Percentiles rank a stretch among this genome's conserved stretches.
phyloP scores from a whole-genome alignment of 2,113 vertebrate species.

The Cathartes aura region DNA sequence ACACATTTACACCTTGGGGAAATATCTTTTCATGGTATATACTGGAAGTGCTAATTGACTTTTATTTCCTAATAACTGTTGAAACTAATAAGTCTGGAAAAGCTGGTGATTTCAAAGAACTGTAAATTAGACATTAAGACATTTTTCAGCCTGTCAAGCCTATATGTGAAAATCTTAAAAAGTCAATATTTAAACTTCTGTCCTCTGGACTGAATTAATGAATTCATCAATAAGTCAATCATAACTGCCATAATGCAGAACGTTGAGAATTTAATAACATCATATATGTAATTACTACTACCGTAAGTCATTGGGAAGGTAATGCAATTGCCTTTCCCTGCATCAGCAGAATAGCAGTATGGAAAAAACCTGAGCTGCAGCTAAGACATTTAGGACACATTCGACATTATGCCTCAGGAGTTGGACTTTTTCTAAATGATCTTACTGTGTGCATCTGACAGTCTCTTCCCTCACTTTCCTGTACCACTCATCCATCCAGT shows the following conservation, averaged over 20 bases:
- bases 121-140: slow-evolving; percentile 41
- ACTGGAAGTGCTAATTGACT: slow-evolving; percentile 73
- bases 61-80: slow-evolving; percentile 72
- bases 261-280: neutral
- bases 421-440: rapidly evolving
- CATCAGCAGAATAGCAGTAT: neutral
- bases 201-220: slow-evolving; percentile 28
- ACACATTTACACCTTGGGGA: slow-evolving; percentile 63
- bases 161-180: slow-evolving; percentile 40
- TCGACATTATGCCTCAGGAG: neutral
- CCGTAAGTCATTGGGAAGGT: neutral
- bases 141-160: slow-evolving; percentile 26
- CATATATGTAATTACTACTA: neutral
- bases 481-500: neutral
- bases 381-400: neutral
- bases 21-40: slow-evolving; percentile 62
- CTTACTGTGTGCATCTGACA: neutral
- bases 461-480: neutral
- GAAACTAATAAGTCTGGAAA: slow-evolving; percentile 60
- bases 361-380: neutral
- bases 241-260: neutral
- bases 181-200: slow-evolving; percentile 38
- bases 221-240: slow-evolving; percentile 17
- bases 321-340: neutral
- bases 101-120: slow-evolving; percentile 55